These are phyloP conservation scores for Gymnocheta viridis DNA, from an alignment of 2,888 invertebrate genomes.

Conservation along the genomic window DNA sequence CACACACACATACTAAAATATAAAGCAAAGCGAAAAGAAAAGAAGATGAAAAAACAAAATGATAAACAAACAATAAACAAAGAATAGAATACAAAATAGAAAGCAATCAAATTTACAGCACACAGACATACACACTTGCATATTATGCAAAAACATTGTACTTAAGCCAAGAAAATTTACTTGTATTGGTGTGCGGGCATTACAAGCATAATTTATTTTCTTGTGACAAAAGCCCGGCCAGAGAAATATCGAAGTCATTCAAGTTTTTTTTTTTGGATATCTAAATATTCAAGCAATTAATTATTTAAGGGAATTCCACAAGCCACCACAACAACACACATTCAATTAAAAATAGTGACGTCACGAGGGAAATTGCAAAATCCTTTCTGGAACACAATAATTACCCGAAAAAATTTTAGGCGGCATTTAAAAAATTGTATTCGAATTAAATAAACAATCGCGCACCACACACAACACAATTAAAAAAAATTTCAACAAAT, in stretches of 20 bases:
- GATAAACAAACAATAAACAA: conserved; percentile 51
- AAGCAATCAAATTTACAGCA: conserved; percentile 2
- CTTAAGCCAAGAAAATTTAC: no score
- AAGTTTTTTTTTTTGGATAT: no score
- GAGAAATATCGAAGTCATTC: conserved; percentile 42
- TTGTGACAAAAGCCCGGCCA: conserved; percentile 60
- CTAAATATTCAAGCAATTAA: background rate
- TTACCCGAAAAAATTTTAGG: conserved; percentile 48
- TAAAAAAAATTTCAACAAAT: conserved; percentile 31
- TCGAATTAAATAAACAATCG: background rate
- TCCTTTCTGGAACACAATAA: conserved; percentile 2
- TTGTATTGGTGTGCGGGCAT: no score
- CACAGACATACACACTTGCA: background rate
- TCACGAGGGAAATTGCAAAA: conserved; percentile 17
- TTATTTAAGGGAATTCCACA: background rate
- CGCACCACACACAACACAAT: background rate
- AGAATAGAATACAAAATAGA: conserved; percentile 4
- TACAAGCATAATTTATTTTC: conserved; percentile 7
- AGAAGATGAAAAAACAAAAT: background rate
- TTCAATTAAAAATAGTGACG: conserved; percentile 24
- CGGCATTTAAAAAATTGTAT: conserved; percentile 19
- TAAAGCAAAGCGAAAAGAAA: conserved; percentile 10
- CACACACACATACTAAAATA: conserved; percentile 14
- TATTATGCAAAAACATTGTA: background rate
- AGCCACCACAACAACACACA: background rate